Conservation (phyloP, 1,140 invertebrate genomes). For the Zaprionus davidi region DNA sequence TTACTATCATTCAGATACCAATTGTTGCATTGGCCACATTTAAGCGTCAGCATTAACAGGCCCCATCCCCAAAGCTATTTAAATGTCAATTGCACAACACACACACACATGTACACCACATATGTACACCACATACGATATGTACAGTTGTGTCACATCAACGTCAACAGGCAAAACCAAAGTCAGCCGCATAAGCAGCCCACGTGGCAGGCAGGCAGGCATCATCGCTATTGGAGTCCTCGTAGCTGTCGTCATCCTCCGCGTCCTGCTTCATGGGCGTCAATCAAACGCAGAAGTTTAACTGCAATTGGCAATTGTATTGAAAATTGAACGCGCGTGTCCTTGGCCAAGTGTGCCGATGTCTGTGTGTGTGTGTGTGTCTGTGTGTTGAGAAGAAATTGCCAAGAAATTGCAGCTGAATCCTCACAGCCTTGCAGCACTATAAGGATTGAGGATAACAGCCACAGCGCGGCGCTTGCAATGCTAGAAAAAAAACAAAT, state of each 20-base stretch:
- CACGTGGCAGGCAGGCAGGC: not conserved
- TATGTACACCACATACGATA: not conserved
- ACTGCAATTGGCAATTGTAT: conserved; percentile 46
- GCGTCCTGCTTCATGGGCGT: conserved; percentile 39
- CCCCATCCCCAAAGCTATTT: conserved; percentile 33
- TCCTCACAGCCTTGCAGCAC: not conserved
- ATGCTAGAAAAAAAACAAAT: not conserved
- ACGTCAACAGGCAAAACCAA: conserved; percentile 43
- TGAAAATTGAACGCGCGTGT: conserved; percentile 23
- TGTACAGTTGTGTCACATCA: conserved; percentile 30
- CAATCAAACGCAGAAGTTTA: conserved; percentile 57
- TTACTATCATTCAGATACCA: not conserved
- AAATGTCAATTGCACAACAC: conserved; percentile 33
- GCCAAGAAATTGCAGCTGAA: conserved; percentile 38
- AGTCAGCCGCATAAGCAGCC: conserved; percentile 45
- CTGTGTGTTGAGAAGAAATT: conserved; percentile 20
- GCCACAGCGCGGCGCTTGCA: not conserved
- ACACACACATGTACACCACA: conserved; percentile 3
- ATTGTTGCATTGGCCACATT: conserved; percentile 26
- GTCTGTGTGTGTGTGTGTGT: conserved; percentile 11
- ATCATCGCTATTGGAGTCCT: not conserved
- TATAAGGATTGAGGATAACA: not conserved
- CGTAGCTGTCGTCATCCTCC: conserved; percentile 22
- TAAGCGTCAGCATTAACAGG: conserved; percentile 38
- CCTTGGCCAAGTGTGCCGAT: not conserved